Percentiles rank a stretch among this genome's conserved stretches.
These are phyloP conservation scores for Pyrocephalus nanus DNA, from an alignment of 2,797 vertebrate genomes.

Conservation along the genomic window DNA sequence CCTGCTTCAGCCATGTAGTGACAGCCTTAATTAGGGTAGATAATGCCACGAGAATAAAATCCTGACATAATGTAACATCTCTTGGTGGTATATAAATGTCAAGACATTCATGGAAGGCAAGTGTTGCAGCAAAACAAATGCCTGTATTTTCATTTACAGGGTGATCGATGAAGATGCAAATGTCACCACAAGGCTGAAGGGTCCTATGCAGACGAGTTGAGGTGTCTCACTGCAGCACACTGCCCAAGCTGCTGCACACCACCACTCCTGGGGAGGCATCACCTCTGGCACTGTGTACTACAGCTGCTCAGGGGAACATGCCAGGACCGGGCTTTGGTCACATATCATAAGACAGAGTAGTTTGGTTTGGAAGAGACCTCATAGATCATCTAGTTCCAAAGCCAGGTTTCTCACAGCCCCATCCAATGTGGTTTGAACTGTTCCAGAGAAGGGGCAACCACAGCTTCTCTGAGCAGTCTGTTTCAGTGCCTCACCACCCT, in stretches of 20 bases:
- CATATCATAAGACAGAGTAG: neutral
- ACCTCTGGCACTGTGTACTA: fast-evolving
- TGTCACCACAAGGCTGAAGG: conserved; percentile 37
- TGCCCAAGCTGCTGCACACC: neutral
- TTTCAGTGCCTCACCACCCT: neutral
- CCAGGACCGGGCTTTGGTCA: neutral
- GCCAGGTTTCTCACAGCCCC: neutral
- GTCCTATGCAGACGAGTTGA: neutral
- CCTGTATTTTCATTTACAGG: conserved; percentile 1
- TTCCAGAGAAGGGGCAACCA: neutral
- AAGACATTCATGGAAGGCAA: conserved; percentile 33
- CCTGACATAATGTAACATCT: conserved; percentile 1
- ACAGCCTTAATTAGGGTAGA: conserved; percentile 34
- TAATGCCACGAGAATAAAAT: conserved; percentile 50
- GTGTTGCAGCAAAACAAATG: conserved; percentile 6
- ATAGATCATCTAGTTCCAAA: neutral
- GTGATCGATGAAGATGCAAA: conserved; percentile 31
- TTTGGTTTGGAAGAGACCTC: neutral
- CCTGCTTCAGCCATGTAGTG: neutral
- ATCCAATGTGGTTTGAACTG: neutral
- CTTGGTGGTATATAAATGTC: conserved; percentile 49
- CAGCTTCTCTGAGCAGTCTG: neutral
- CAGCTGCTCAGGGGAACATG: neutral
- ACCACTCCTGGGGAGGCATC: fast-evolving
- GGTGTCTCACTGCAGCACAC: neutral